A percentile compares a stretch with the other conserved stretches of the same genome.
These are phyloP conservation scores for Pelusios castaneus DNA, from an alignment of 2,113 vertebrate genomes.

Conservation along the genomic window DNA sequence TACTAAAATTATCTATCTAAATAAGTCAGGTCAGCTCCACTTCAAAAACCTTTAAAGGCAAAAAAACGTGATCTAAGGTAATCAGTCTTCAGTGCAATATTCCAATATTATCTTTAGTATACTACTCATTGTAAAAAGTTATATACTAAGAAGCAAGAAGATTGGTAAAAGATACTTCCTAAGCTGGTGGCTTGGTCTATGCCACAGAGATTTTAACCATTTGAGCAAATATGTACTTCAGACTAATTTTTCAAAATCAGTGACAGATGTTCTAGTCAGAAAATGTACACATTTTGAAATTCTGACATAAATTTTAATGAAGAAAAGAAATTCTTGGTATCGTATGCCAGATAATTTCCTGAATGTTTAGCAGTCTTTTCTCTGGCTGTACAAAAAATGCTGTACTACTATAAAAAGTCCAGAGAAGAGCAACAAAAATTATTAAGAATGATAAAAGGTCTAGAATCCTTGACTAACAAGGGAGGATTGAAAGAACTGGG, in stretches of 20 bases:
- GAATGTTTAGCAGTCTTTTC: neutral
- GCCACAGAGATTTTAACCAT: neutral
- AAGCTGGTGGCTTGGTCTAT: neutral
- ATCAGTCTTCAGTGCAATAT: neutral
- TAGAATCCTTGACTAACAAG: no score
- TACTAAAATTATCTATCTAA: neutral
- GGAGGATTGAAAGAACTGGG: no score
- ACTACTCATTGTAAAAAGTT: neutral
- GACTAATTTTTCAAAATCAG: neutral
- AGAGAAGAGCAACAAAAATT: no score
- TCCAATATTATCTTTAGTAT: neutral
- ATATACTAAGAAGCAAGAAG: neutral
- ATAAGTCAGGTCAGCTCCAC: neutral
- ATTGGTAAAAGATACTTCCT: neutral
- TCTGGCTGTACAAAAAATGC: neutral
- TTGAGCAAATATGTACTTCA: neutral
- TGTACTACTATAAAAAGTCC: neutral
- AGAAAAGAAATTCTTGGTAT: neutral
- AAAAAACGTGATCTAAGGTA: neutral
- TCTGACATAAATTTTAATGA: neutral
- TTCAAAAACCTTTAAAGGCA: neutral
- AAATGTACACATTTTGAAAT: neutral
- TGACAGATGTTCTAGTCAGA: neutral
- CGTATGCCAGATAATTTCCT: neutral
- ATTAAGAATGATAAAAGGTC: no score